Evolutionary conservation across 2,797 vertebrate genomes (phyloP), one percentile per base, ranked within the genome.

Genomic region (Etheostoma perlongum): DNA sequence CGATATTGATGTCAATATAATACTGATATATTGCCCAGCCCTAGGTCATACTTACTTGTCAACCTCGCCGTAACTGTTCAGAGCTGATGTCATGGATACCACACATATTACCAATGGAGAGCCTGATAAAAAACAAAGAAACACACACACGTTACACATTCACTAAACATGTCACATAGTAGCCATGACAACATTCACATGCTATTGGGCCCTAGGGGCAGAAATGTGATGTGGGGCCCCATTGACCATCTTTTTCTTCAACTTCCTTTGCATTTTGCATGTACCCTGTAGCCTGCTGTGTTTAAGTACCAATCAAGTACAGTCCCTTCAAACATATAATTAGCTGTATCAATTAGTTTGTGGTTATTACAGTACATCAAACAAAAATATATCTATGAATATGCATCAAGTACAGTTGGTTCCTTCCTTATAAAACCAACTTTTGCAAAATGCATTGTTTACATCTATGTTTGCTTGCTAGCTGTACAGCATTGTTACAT

Each of bases 21-120:
- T 40, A 40, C 4, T 11, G 10, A 40, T 40, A 40, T 40, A 11
- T 40, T 40, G 36, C 36, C 36, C 36, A 40, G 36, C 36, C 36
- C 36, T 40, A 47, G 46, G 46, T 80, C 60, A 8, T 67, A 96
- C 97, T 96, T 91, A 98, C 97, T 97, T 98, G 82, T 91, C 94
- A 19, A 83, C 91, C 68, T 95, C 94, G 30, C 98, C 98, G 0
- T 99, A 99, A 87, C 97, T 97, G 87, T 94, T 82, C 62, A 96
- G 85, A 25, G 97, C 96, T 0, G 94, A 96, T 0, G 95, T 93
- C 48, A 97, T 76, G 36, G 97, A 98, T 66, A 98, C 92, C 13
- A 95, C 78, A 40, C 97, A 99, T 69, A 99, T 97, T 70, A 98
- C 80, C 59, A 99, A 72, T 0, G 98, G 97, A 74, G 94, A 96